phyloP scores from a whole-genome alignment of 1,140 invertebrate genomes.

The Drosophila busckii region DNA sequence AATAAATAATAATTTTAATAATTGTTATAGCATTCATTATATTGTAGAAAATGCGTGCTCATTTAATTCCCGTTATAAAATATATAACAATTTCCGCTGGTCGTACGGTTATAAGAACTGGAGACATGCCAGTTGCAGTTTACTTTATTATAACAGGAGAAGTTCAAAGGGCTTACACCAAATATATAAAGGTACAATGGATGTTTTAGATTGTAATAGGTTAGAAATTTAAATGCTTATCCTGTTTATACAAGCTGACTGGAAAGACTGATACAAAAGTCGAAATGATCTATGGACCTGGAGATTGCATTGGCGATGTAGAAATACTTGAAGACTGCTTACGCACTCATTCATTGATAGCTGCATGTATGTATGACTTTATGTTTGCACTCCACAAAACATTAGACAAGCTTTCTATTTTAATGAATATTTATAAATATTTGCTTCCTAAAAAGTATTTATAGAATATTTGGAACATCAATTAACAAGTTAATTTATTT shows the following conservation, averaged over 20 bases:
- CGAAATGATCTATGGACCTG: constrained; percentile 31
- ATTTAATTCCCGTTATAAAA: constrained; percentile 33
- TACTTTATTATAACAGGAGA: constrained; percentile 40
- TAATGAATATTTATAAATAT: too few species aligned
- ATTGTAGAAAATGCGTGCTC: constrained; percentile 37
- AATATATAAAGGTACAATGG: constrained; percentile 1
- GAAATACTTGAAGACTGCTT: constrained; percentile 17
- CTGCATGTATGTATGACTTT: constrained; percentile 37
- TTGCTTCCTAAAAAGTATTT: too few species aligned
- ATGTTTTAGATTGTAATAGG: background rate
- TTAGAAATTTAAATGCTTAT: too few species aligned
- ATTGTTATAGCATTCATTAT: background rate
- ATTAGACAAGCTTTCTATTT: too few species aligned
- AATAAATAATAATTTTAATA: background rate
- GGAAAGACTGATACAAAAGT: background rate
- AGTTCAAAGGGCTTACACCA: constrained; percentile 18
- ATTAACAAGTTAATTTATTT: too few species aligned
- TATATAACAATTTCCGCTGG: constrained; percentile 24
- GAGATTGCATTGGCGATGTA: constrained; percentile 42
- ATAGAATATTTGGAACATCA: too few species aligned
- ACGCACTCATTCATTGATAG: constrained; percentile 17
- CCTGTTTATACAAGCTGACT: background rate
- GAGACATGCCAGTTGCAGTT: constrained; percentile 21
- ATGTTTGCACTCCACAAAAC: too few species aligned
- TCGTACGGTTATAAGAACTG: constrained; percentile 21